These are phyloP conservation scores for Epirrhoe alternata DNA, from an alignment of 2,888 invertebrate species.

Conservation along the genomic window DNA sequence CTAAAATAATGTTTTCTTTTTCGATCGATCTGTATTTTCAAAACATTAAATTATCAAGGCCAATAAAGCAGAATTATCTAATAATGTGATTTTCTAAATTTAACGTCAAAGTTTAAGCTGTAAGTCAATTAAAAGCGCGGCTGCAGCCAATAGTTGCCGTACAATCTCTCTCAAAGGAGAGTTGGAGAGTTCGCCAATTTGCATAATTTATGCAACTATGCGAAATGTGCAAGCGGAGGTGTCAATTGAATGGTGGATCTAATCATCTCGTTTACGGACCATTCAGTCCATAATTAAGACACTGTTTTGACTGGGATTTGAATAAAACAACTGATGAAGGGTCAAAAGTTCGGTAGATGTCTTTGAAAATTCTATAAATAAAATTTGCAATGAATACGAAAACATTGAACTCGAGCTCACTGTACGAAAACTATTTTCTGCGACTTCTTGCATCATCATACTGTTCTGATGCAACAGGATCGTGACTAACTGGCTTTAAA, in stretches of 20 bases:
- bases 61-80: not conserved
- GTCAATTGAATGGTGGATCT: conserved; percentile 28
- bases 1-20: too few relatives aligned
- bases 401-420: too few relatives aligned
- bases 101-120: conserved; percentile 10
- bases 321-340: not conserved
- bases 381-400: too few relatives aligned
- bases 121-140: conserved; percentile 6
- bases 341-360: not conserved
- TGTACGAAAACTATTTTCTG: not conserved
- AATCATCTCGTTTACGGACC: conserved; percentile 19
- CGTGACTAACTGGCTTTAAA: conserved; percentile 5
- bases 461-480: not conserved
- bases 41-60: too few relatives aligned
- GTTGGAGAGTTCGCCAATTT: conserved; percentile 23
- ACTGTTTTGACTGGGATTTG: not conserved
- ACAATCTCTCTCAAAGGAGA: conserved; percentile 15
- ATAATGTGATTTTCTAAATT: conserved; percentile 2
- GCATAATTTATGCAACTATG: conserved; percentile 36
- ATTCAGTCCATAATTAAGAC: conserved; percentile 17
- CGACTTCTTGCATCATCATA: too few relatives aligned
- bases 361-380: too few relatives aligned
- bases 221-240: conserved; percentile 30
- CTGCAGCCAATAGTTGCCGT: conserved; percentile 13
- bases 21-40: too few relatives aligned